Evolutionary conservation across 2,113 vertebrate species (phyloP).

Genomic region (Aythya baeri): DNA sequence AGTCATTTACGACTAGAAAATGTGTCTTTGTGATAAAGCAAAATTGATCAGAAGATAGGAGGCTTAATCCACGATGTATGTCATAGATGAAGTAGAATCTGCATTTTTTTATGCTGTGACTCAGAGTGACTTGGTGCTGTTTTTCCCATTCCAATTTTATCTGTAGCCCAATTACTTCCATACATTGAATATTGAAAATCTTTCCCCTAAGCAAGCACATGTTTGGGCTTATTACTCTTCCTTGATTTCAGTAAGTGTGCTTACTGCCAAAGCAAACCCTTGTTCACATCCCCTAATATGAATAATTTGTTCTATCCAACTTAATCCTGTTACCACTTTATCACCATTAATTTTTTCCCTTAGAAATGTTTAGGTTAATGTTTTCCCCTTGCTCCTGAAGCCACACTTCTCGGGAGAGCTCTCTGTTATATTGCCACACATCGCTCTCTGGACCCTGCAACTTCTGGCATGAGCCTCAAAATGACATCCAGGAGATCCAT

Average conservation of each 20-base stretch:
- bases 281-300: not conserved
- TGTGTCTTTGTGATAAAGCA: not conserved
- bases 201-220: not conserved
- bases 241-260: conserved; percentile 25
- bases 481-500: not conserved
- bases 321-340: conserved; percentile 28
- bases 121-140: not conserved
- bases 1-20: conserved; percentile 7
- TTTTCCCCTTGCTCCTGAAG: not conserved
- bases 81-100: not conserved
- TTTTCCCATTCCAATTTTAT: not conserved
- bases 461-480: not conserved
- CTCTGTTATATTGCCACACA: not conserved
- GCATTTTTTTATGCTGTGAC: not conserved
- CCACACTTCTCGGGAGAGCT: not conserved
- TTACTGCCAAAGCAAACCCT: conserved; percentile 38
- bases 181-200: not conserved
- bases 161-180: not conserved
- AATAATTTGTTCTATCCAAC: conserved; percentile 44
- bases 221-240: not conserved
- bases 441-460: not conserved
- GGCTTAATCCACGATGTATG: not conserved
- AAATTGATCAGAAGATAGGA: not conserved
- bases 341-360: conserved; percentile 48
- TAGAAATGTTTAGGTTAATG: conserved; percentile 35